Conservation (phyloP, 2,888 invertebrate genomes). For the Epistrophe grossulariae region DNA sequence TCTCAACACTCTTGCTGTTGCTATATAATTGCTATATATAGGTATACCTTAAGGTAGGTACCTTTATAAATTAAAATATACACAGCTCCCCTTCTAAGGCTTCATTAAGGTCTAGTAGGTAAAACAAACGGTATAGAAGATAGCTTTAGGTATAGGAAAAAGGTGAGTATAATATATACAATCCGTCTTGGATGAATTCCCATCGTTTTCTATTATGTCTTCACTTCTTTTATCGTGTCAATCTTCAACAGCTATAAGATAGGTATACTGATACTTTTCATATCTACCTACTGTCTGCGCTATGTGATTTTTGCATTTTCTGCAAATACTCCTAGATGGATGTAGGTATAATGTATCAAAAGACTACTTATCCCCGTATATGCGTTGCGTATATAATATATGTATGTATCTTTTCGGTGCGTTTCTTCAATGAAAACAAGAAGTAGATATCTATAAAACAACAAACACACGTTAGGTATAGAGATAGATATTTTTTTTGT, state of each 20-base stretch:
- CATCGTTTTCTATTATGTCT: conserved; percentile 47
- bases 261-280: background rate
- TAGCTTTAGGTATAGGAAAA: background rate
- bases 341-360: conserved; percentile 16
- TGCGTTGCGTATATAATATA: background rate
- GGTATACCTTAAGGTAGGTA: background rate
- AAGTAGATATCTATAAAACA: background rate
- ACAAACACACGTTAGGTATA: background rate
- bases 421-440: conserved; percentile 31
- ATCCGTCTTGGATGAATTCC: conserved; percentile 51
- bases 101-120: conserved; percentile 10
- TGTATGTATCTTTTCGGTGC: conserved; percentile 29
- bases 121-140: conserved; percentile 30
- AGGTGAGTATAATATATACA: conserved; percentile 20
- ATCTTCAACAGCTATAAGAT: conserved; percentile 18
- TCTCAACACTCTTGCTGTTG: conserved; percentile 20
- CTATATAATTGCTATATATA: background rate
- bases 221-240: conserved; percentile 58
- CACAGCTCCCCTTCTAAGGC: conserved; percentile 21
- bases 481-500: conserved; percentile 6
- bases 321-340: background rate
- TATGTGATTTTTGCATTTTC: conserved; percentile 36
- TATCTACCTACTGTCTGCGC: conserved; percentile 11
- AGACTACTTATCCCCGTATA: background rate
- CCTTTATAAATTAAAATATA: background rate